Percentiles rank a stretch among this genome's conserved stretches.
Conservation (phyloP, 2,113 vertebrate species). For the Aix galericulata region DNA sequence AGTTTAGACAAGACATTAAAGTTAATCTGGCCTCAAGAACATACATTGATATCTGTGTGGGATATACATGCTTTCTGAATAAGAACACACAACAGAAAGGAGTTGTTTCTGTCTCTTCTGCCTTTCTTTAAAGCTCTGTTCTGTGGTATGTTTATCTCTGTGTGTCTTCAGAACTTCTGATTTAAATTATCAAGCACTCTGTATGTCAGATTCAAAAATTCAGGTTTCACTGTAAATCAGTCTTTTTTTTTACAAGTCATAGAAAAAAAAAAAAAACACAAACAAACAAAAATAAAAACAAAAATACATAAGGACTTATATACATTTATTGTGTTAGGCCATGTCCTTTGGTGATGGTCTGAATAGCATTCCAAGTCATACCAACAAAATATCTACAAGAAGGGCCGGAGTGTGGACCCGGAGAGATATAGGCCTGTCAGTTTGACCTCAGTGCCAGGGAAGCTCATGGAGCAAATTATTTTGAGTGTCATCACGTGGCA, state of each 20-base stretch:
- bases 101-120: not conserved
- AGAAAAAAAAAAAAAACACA: not conserved
- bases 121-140: not conserved
- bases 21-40: not conserved
- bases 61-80: not conserved
- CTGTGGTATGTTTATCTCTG: not conserved
- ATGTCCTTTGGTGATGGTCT: not conserved
- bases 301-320: not conserved
- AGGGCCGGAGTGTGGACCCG: no score
- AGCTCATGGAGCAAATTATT: no score
- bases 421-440: no score
- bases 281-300: no score
- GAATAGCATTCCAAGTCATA: not conserved
- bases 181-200: not conserved
- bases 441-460: no score
- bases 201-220: not conserved
- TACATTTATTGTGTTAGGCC: not conserved
- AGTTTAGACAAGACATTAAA: not conserved
- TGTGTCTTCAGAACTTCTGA: no score
- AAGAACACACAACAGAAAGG: not conserved
- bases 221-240: not conserved
- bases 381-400: not conserved
- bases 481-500: no score
- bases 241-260: not conserved
- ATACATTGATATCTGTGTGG: not conserved